Evolutionary conservation across 1,140 invertebrate genomes (phyloP).

Genomic region (Belonocnema kinseyi): DNA sequence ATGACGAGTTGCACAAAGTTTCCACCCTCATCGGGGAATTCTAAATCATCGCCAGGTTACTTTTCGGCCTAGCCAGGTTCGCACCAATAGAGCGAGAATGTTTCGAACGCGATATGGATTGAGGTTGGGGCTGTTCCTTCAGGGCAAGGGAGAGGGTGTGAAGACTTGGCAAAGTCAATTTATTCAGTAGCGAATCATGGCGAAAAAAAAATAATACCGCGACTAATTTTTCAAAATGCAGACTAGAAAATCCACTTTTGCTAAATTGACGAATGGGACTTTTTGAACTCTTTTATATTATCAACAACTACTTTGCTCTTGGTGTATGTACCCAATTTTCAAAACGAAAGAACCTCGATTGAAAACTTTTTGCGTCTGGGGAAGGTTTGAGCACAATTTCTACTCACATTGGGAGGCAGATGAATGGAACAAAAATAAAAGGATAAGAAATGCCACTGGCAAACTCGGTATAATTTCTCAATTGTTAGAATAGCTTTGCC

Average conservation of each 20-base stretch:
- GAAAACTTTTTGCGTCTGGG: background rate
- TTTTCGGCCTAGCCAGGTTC: slow-evolving; percentile 15
- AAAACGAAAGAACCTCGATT: background rate
- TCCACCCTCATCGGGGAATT: slow-evolving; percentile 14
- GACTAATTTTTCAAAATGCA: background rate
- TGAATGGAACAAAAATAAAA: slow-evolving; percentile 34
- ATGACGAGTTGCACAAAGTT: slow-evolving; percentile 34
- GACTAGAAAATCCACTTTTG: background rate
- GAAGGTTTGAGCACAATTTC: background rate
- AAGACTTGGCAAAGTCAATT: slow-evolving; percentile 33
- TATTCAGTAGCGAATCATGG: background rate
- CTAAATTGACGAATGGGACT: background rate
- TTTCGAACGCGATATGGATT: slow-evolving; percentile 11
- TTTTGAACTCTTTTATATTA: background rate
- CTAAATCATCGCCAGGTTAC: slow-evolving; percentile 28
- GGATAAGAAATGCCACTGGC: slow-evolving; percentile 21
- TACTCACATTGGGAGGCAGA: background rate
- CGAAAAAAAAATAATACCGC: background rate
- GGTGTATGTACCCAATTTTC: too few species aligned
- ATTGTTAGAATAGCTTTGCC: background rate
- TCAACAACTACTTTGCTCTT: background rate
- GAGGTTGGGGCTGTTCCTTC: background rate
- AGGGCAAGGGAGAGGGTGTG: slow-evolving; percentile 1
- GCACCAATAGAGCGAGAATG: slow-evolving; percentile 1
- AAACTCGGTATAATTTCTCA: slow-evolving; percentile 26